Evolutionary conservation across 2,113 vertebrate species (phyloP).

Genomic region (Psilopsiagon aurifrons): DNA sequence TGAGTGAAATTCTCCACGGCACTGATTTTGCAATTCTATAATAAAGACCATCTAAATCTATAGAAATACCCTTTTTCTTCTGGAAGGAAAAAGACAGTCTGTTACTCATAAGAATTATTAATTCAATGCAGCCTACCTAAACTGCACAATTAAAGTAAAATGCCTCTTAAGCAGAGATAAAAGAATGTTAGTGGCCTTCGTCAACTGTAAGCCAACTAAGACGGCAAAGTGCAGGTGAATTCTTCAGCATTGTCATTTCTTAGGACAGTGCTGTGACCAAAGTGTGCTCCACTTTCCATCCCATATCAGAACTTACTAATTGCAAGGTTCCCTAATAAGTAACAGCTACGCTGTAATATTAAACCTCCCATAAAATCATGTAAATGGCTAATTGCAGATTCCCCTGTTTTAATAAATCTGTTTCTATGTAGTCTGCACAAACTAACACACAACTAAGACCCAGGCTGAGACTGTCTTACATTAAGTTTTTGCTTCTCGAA

Average conservation of each 20-base stretch:
- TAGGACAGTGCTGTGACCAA: not conserved
- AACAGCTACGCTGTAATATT: not conserved
- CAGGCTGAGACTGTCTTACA: not conserved
- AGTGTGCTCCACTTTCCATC: not conserved
- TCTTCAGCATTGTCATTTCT: not conserved
- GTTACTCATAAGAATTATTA: not conserved
- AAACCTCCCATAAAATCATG: not conserved
- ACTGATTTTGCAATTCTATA: not conserved
- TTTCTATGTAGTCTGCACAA: not conserved
- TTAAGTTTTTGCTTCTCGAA: not conserved
- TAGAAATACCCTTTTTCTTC: not conserved
- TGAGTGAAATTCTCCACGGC: not conserved
- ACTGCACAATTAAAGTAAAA: slow-evolving; percentile 12
- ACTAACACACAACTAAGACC: not conserved
- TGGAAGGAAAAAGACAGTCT: not conserved
- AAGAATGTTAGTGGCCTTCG: not conserved
- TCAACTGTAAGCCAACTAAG: not conserved
- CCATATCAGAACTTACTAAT: not conserved
- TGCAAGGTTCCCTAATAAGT: not conserved
- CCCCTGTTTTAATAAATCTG: not conserved
- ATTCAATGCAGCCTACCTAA: not conserved
- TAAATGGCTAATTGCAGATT: not conserved
- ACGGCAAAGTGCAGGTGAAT: not conserved
- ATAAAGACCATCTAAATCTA: not conserved
- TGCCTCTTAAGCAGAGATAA: not conserved